Percentiles rank a stretch among this genome's conserved stretches.
These are phyloP conservation scores for Podargus strigoides DNA, from an alignment of 2,797 vertebrate genomes.

Conservation along the genomic window DNA sequence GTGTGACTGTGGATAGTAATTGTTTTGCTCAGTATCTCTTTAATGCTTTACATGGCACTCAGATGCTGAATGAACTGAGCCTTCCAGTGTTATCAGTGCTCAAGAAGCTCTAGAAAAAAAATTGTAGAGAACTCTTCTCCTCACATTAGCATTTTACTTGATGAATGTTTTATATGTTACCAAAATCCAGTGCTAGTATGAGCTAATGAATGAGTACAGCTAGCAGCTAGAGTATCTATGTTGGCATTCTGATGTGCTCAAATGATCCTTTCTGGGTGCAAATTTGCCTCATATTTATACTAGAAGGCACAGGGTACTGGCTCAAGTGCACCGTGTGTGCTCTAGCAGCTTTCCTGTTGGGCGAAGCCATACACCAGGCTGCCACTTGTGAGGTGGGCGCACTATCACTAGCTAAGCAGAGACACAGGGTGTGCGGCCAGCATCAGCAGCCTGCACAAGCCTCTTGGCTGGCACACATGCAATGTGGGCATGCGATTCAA, in stretches of 20 bases:
- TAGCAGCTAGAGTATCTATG: not conserved
- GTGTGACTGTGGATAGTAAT: not conserved
- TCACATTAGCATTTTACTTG: not conserved
- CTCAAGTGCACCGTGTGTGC: rapidly evolving
- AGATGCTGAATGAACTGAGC: not conserved
- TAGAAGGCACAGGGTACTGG: not conserved
- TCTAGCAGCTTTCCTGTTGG: not conserved
- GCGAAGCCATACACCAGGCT: not conserved
- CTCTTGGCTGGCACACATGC: not conserved
- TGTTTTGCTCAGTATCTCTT: not conserved
- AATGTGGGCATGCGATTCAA: rapidly evolving
- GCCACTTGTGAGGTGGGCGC: rapidly evolving
- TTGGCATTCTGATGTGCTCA: not conserved
- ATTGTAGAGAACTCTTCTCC: not conserved
- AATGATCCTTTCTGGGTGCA: not conserved
- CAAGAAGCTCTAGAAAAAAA: not conserved
- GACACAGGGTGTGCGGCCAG: rapidly evolving
- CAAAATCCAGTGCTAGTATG: not conserved
- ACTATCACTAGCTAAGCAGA: not conserved
- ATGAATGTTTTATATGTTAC: not conserved
- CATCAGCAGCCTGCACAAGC: not conserved
- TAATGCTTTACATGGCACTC: not conserved
- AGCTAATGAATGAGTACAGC: not conserved
- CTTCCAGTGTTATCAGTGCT: not conserved
- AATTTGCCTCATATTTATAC: not conserved